Base-by-base conservation (phyloP, 2,113 vertebrate genomes). In the Bujurquina vittata region DNA sequence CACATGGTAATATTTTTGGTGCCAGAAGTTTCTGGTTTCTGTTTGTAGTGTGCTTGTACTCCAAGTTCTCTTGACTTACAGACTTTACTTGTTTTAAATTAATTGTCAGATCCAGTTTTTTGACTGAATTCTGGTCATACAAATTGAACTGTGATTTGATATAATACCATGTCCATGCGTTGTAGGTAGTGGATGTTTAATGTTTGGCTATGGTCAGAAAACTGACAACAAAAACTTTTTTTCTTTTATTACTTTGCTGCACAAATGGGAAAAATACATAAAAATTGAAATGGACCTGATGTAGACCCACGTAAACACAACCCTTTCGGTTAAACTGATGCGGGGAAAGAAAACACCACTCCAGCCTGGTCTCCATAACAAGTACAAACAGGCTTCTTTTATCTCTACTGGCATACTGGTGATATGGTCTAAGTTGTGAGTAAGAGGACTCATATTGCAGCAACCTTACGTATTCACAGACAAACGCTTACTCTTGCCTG, bases 301-400 rank as follows among this genome's bases (percentile, higher is more conserved):
- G 3, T 52, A 10, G 43, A 72, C 3, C 0, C 43, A 7, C 10
- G 10, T 10, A 52, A 52, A 23, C 49, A 52, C 11, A 72, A 31
- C 65, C 26, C 49, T 23, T 7, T 12, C 17, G 3, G 10, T 52
- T 52, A 18, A 52, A 18, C 17, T 52, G 49, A 52, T 18, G 49
- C 7, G 17, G 14, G n/a, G n/a, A 52, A 52, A 72, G 7, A 52
- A 72, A 20, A 26, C 65, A 52, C 23, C 65, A 31, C 23, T 33
- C 10, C 37, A 56, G 49, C 74, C 10, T 58, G 40, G 88, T 92
- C 84, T 92, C 93, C 87, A 92, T 65, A 92, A 85, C 89, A 85
- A 80, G 31, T 15, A 75, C 67, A 90, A 89, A 88, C 29, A 75
- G n/a, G 11, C n/a, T 49, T 31, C 22, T 65, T 59, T 54, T 14